These are phyloP conservation scores for Apostichopus japonicus DNA, from an alignment of 35 echinoderm and acorn worm species.

Conservation along the genomic window DNA sequence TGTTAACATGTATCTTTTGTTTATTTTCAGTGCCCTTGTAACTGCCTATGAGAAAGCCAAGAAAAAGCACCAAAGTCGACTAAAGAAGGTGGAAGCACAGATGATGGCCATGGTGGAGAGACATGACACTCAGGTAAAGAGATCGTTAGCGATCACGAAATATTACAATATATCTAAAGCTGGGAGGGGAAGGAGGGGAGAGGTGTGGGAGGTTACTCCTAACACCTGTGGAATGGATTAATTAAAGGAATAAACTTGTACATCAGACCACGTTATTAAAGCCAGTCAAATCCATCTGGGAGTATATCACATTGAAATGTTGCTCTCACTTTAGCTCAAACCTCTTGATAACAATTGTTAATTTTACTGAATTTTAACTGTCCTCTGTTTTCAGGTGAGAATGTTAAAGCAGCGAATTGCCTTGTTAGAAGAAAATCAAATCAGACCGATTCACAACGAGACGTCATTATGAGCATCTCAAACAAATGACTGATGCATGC, in stretches of 20 bases:
- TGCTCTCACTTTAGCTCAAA: too few species aligned
- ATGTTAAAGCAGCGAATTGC: conserved; percentile 98
- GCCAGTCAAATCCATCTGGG: too few species aligned
- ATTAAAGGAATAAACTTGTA: too few species aligned
- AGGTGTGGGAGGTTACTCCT: too few species aligned
- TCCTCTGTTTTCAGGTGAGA: conserved; percentile 65
- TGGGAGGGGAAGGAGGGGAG: too few species aligned
- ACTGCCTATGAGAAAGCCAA: conserved; percentile 99
- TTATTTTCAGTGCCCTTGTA: conserved; percentile 85
- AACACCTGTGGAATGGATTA: too few species aligned
- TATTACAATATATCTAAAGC: too few species aligned
- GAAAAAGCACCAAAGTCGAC: conserved; percentile 97
- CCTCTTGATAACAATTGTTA: not conserved
- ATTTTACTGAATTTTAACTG: not conserved
- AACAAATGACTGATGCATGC: not conserved
- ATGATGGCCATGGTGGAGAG: conserved; percentile 99
- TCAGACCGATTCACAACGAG: conserved; percentile 92
- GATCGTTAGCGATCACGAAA: too few species aligned
- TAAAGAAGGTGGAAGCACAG: conserved; percentile 94
- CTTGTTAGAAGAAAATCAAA: conserved; percentile 82
- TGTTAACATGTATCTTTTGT: too few species aligned
- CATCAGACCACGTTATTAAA: not conserved
- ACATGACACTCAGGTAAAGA: conserved; percentile 93
- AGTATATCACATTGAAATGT: too few species aligned
- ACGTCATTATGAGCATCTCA: conserved; percentile 72